Base-by-base conservation (phyloP, 2,888 invertebrate genomes). In the Erebia ligea region DNA sequence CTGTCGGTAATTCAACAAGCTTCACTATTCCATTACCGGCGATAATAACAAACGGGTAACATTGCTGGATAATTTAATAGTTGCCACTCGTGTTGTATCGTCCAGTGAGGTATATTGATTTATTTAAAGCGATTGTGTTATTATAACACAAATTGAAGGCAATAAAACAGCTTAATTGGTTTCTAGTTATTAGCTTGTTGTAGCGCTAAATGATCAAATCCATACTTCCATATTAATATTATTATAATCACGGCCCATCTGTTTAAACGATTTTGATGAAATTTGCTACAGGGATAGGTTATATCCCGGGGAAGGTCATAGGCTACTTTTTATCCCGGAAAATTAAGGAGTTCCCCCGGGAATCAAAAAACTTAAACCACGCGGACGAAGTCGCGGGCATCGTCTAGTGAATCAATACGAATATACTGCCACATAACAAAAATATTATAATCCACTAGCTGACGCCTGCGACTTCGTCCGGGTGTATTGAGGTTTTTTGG, bases 181-280 rank as follows among this genome's bases (percentile, higher is more conserved):
- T 21, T 56, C 40, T n/a, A 45, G 42, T 61, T 45, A 61, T n/a
- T 61, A 45, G 42, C 10, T 19, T n/a, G 59, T 61, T 42, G 42
- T 59, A 42, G 42, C 17, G 42, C 13, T 17, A 9, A 42, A 42
- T 17, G 10, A 19, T 59, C 42, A 3, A 13, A 61, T n/a, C n/a
- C n/a, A n/a, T n/a, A n/a, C n/a, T n/a, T n/a, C n/a, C n/a, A n/a
- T n/a, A n/a, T n/a, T n/a, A n/a, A n/a, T n/a, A n/a, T n/a, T n/a
- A n/a, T n/a, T n/a, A n/a, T n/a, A n/a, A n/a, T n/a, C n/a, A n/a
- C n/a, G n/a, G n/a, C n/a, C n/a, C n/a, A n/a, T n/a, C n/a, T n/a
- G n/a, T n/a, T n/a, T n/a, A n/a, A n/a, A n/a, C n/a, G n/a, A n/a
- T n/a, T n/a, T n/a, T n/a, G n/a, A n/a, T n/a, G n/a, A n/a, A n/a